Evolutionary conservation across 2,888 invertebrate species (phyloP).

Genomic region (Polia nebulosa): DNA sequence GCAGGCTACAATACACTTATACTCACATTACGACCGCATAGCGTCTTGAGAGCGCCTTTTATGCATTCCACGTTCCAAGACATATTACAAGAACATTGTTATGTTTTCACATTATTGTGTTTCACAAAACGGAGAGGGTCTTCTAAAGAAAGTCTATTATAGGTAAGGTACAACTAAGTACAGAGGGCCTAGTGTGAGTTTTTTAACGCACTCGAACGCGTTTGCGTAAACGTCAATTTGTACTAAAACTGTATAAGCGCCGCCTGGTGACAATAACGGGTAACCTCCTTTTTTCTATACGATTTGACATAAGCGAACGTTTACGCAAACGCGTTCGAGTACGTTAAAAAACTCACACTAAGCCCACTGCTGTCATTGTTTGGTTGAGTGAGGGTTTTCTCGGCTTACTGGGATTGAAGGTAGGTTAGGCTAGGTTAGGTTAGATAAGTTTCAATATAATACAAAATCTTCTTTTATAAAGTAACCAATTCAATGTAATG

Average conservation of each 20-base stretch:
- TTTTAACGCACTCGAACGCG: too few relatives aligned
- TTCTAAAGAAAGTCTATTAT: constrained; percentile 22
- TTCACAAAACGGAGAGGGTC: constrained; percentile 38
- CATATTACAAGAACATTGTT: constrained; percentile 57
- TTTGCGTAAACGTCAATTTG: too few relatives aligned
- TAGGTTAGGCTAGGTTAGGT: too few relatives aligned
- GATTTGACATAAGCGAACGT: too few relatives aligned
- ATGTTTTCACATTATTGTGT: constrained; percentile 57
- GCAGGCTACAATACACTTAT: constrained; percentile 21
- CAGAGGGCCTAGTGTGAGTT: constrained; percentile 11
- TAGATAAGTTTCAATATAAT: not conserved
- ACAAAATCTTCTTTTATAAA: not conserved
- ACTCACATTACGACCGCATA: constrained; percentile 31
- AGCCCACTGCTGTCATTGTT: constrained; percentile 2
- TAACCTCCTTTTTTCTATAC: too few relatives aligned
- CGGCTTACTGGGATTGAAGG: too few relatives aligned
- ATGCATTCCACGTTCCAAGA: constrained; percentile 55
- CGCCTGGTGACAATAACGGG: too few relatives aligned
- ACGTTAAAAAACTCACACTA: too few relatives aligned
- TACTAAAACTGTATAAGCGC: too few relatives aligned
- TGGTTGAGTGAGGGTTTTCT: not conserved
- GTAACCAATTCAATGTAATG: not conserved
- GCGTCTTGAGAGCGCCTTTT: constrained; percentile 44
- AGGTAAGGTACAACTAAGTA: constrained; percentile 34
- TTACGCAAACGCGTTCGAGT: too few relatives aligned